Percentiles rank a stretch among this genome's conserved stretches.
Evolutionary conservation across 2,797 vertebrate species (phyloP).

Genomic region (Neoniphon sammara): DNA sequence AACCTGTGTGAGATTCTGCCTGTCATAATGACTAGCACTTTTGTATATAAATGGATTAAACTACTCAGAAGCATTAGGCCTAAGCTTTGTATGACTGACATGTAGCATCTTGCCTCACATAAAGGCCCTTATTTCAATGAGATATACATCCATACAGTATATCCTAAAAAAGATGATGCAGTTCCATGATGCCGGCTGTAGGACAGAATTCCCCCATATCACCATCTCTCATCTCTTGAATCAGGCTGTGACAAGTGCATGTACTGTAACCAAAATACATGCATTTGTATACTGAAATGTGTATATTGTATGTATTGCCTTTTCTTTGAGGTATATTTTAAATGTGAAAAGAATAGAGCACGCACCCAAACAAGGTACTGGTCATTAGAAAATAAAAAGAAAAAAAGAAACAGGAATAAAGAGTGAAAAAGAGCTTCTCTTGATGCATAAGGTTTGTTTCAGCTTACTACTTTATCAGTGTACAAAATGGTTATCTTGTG

Average conservation of each 20-base stretch:
- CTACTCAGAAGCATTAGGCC: neutral
- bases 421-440: too few species aligned
- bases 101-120: neutral
- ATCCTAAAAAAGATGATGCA: neutral
- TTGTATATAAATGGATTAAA: neutral
- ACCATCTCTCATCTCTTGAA: neutral
- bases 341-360: too few species aligned
- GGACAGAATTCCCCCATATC: neutral
- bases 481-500: too few species aligned
- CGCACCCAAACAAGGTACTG: too few species aligned
- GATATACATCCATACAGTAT: neutral
- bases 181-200: neutral
- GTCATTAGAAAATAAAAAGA: too few species aligned
- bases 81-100: constrained; percentile 1
- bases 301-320: too few species aligned
- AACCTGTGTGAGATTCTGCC: neutral
- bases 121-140: neutral
- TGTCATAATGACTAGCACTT: neutral
- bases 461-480: too few species aligned
- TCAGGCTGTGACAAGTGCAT: neutral
- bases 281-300: neutral
- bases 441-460: too few species aligned
- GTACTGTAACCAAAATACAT: neutral
- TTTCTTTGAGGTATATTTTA: too few species aligned
- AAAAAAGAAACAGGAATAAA: too few species aligned